These are phyloP conservation scores for Chloebia gouldiae DNA, from an alignment of 2,113 vertebrate genomes.

Conservation along the genomic window DNA sequence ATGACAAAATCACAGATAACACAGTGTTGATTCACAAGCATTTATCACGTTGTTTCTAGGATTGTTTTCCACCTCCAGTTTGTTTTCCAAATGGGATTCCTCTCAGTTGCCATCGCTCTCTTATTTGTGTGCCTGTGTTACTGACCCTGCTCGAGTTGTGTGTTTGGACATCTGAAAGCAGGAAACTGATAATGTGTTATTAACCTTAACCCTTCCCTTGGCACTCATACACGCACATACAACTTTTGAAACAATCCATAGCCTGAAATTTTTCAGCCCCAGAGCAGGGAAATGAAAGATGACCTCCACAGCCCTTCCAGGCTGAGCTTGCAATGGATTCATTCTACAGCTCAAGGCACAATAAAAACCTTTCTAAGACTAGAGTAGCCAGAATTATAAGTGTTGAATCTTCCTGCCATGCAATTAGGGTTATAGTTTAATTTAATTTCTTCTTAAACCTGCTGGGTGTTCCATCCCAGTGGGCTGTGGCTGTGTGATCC, in stretches of 20 bases:
- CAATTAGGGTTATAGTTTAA: background rate
- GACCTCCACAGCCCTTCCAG: background rate
- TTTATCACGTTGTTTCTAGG: background rate
- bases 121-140: background rate
- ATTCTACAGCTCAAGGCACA: background rate
- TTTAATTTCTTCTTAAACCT: background rate
- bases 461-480: background rate
- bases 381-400: background rate
- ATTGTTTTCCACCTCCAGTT: background rate
- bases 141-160: background rate
- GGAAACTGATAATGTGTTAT: background rate
- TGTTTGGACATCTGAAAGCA: background rate
- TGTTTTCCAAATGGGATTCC: background rate
- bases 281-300: background rate
- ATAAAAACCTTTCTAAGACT: background rate
- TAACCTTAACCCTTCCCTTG: background rate
- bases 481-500: background rate
- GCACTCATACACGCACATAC: background rate
- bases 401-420: background rate
- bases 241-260: background rate
- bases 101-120: background rate
- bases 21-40: background rate
- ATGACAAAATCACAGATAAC: background rate
- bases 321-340: background rate
- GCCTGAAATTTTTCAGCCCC: background rate